These are phyloP conservation scores for Polydesmus complanatus DNA, from an alignment of 2,888 invertebrate species.

Conservation along the genomic window DNA sequence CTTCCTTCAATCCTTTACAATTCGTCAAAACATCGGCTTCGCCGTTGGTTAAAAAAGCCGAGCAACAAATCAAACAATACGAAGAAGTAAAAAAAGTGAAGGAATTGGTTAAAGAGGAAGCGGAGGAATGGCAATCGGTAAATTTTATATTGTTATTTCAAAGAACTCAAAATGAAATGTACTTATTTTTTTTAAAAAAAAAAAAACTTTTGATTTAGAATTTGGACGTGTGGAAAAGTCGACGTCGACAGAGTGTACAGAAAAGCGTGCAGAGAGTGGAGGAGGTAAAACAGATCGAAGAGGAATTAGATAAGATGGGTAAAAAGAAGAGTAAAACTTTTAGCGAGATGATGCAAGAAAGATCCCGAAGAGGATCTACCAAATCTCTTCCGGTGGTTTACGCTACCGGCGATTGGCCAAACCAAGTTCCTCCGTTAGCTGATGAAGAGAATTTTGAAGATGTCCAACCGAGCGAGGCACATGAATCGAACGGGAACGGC, in stretches of 20 bases:
- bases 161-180: not conserved
- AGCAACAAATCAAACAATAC: constrained; percentile 68
- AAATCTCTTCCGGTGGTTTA: not conserved
- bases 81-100: constrained; percentile 72
- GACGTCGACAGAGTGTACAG: constrained; percentile 78
- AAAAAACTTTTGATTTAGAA: constrained; percentile 43
- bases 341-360: constrained; percentile 78
- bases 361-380: constrained; percentile 21
- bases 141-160: constrained; percentile 29
- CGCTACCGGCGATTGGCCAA: not conserved
- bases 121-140: constrained; percentile 86
- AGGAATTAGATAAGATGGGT: constrained; percentile 54
- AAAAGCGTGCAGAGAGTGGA: constrained; percentile 79
- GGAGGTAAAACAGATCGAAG: constrained; percentile 65
- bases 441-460: not conserved
- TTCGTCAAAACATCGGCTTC: constrained; percentile 81
- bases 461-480: not conserved
- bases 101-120: constrained; percentile 59
- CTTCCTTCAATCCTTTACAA: constrained; percentile 73
- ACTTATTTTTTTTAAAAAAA: not conserved
- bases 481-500: not conserved
- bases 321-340: constrained; percentile 79
- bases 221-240: constrained; percentile 86
- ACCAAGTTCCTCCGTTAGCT: not conserved
- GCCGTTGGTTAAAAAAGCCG: constrained; percentile 66